phyloP scores from a whole-genome alignment of 2,797 vertebrate genomes.

The Darevskia mixta region DNA sequence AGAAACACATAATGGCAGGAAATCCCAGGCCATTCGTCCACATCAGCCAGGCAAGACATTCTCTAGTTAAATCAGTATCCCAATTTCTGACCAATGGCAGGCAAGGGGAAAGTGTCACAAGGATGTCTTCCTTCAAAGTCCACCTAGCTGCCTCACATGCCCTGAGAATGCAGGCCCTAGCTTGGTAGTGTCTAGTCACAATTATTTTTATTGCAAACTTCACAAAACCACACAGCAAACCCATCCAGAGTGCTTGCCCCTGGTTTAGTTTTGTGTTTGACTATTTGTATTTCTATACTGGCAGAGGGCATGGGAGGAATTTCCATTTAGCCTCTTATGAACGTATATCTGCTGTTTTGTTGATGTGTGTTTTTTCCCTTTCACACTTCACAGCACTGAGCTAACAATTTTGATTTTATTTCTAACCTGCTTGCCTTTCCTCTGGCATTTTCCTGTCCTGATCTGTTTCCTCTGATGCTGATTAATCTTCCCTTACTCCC shows the following conservation, averaged over 20 bases:
- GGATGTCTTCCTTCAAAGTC: not conserved
- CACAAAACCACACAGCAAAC: slow-evolving; percentile 50
- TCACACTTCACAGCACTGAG: slow-evolving; percentile 69
- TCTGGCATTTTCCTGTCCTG: slow-evolving; percentile 78
- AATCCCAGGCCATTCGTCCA: not conserved
- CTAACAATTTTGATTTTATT: slow-evolving; percentile 80
- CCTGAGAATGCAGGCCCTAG: not conserved
- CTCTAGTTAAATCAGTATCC: not conserved
- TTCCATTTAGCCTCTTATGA: slow-evolving; percentile 54
- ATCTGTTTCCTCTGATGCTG: slow-evolving; percentile 83
- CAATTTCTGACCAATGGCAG: not conserved
- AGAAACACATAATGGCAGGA: not conserved
- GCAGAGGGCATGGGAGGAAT: slow-evolving; percentile 22
- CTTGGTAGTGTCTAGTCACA: not conserved
- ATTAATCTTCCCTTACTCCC: slow-evolving; percentile 83
- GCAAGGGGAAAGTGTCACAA: not conserved
- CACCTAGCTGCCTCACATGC: not conserved
- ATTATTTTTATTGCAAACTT: slow-evolving; percentile 39
- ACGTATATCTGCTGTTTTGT: slow-evolving; percentile 70
- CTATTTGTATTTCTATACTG: slow-evolving; percentile 56
- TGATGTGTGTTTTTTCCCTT: slow-evolving; percentile 65
- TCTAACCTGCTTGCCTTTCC: slow-evolving; percentile 82
- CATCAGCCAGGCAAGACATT: not conserved
- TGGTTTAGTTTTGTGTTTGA: slow-evolving; percentile 55
- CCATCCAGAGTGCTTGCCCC: slow-evolving; percentile 55